Base-by-base conservation (phyloP, 2,797 vertebrate species). In the Coracias cyanogaster region DNA sequence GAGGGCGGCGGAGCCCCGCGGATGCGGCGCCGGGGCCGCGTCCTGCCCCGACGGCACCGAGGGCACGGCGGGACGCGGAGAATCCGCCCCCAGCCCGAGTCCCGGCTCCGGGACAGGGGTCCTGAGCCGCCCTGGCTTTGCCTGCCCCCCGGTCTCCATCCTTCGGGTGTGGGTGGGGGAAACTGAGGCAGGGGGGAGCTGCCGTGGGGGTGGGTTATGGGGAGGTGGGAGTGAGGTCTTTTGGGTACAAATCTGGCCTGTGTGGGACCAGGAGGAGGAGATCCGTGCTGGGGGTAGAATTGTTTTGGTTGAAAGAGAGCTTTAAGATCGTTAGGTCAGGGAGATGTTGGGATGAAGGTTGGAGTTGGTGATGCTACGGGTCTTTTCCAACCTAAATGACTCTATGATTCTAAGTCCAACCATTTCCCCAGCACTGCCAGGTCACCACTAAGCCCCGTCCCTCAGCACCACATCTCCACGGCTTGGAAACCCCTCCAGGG, bases 1-100 rank as follows among this genome's bases (percentile, higher is more conserved):
- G 98, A 94, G 95, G 98, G 97, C 96, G 76, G 74, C 67, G 93
- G 39, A 33, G 29, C 51, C 64, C 84, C 41, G 5, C 9, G 82
- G 24, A 77, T 64, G 60, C 72, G 3, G 28, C 29, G 2, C 24
- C n/a, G 43, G 48, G 29, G 14, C 28, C 7, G 21, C 57, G 3
- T 35, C 54, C 66, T 3, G 28, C 29, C 2, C 20, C 37, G 43
- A 43, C 11, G 3, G 79, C 31, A 51, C 26, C 18, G 49, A 52
- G 3, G 41, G 15, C 41, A 41, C 41, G 1, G 43, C 29, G 5
- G 67, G 67, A 61, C 29, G 12, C 4, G 10, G 45, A n/a, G 26
- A 19, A 28, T 4, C 57, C 35, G n/a, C n/a, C n/a, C n/a, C n/a
- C n/a, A n/a, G n/a, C n/a, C n/a, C n/a, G n/a, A n/a, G n/a, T 22